Evolutionary conservation across 2,888 invertebrate genomes (phyloP).

Genomic region (Coelinius sp.): DNA sequence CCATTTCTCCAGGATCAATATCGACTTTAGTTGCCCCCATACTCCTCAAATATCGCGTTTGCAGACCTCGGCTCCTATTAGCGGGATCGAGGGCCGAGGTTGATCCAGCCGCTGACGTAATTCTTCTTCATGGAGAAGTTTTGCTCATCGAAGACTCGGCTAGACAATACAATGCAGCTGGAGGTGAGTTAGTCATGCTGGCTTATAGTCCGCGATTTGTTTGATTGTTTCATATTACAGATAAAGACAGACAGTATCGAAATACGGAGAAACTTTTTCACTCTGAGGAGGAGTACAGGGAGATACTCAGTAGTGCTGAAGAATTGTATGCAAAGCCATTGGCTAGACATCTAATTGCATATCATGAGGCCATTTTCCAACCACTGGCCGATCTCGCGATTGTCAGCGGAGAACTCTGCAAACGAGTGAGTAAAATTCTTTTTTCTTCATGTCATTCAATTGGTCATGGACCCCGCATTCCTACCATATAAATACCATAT

Average conservation of each 20-base stretch:
- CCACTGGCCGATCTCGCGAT: constrained; percentile 62
- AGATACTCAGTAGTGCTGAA: constrained; percentile 75
- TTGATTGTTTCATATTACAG: constrained; percentile 47
- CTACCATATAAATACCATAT: too few relatives aligned
- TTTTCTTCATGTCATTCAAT: too few relatives aligned
- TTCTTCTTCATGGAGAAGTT: constrained; percentile 77
- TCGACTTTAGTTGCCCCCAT: constrained; percentile 66
- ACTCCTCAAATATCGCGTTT: constrained; percentile 66
- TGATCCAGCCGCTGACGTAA: constrained; percentile 75
- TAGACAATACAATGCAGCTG: constrained; percentile 74
- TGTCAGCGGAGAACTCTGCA: constrained; percentile 60
- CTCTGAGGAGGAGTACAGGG: constrained; percentile 70
- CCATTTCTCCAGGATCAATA: constrained; percentile 63
- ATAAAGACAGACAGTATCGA: constrained; percentile 68
- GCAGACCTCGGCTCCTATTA: constrained; percentile 73
- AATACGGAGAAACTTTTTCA: constrained; percentile 69
- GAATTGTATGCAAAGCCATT: constrained; percentile 78
- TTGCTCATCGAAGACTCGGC: constrained; percentile 76
- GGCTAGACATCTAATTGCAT: constrained; percentile 64
- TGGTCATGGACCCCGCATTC: too few relatives aligned
- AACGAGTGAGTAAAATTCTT: constrained; percentile 65
- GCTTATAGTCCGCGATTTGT: neutral
- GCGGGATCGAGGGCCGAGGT: constrained; percentile 78
- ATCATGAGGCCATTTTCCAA: constrained; percentile 66
- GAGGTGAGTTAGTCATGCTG: constrained; percentile 61